Conservation (phyloP, 2,113 vertebrate species). For the Oncorhynchus mykiss region DNA sequence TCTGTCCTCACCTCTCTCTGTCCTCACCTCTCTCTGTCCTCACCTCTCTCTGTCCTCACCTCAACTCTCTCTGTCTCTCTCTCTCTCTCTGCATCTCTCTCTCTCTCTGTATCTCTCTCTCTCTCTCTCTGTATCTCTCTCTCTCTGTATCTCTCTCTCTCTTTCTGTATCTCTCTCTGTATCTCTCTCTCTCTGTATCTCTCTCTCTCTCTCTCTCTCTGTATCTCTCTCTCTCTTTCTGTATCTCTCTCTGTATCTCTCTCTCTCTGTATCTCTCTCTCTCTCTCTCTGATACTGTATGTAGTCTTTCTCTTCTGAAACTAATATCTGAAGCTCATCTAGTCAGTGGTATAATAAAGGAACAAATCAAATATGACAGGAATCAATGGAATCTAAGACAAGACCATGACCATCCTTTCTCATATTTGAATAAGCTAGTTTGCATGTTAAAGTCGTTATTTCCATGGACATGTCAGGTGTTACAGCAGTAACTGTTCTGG, state of each 20-base stretch:
- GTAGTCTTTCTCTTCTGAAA: constrained; percentile 66
- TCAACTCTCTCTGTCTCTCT: too few species aligned
- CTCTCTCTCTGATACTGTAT: constrained; percentile 50
- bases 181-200: too few species aligned
- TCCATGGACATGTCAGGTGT: constrained; percentile 35
- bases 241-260: too few species aligned
- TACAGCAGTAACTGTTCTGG: constrained; percentile 18
- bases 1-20: too few species aligned
- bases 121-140: constrained; percentile 35
- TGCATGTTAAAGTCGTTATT: constrained; percentile 61
- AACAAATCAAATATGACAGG: constrained; percentile 35
- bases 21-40: too few species aligned
- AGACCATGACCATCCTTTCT: constrained; percentile 54
- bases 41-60: too few species aligned
- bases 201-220: too few species aligned
- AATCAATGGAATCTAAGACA: constrained; percentile 23
- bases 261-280: neutral
- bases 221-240: too few species aligned
- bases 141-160: too few species aligned
- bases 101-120: too few species aligned
- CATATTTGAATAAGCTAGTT: constrained; percentile 66
- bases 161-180: neutral
- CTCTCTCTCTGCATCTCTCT: too few species aligned
- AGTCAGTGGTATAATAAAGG: constrained; percentile 56
- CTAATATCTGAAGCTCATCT: constrained; percentile 56